These are phyloP conservation scores for Adineta ricciae DNA, from an alignment of 2,888 invertebrate genomes.

Conservation along the genomic window DNA sequence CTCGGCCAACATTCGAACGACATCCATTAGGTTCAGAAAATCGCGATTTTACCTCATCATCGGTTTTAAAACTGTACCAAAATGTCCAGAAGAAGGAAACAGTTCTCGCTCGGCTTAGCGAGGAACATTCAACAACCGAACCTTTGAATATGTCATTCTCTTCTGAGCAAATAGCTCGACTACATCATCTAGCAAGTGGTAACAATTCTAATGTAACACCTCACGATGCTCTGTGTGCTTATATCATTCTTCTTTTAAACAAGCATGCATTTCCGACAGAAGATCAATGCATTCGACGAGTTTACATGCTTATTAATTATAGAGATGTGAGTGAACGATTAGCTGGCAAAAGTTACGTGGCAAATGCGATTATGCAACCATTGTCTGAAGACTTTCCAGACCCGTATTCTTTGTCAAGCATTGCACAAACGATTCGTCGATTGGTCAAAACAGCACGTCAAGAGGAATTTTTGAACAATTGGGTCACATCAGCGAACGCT, in stretches of 20 bases:
- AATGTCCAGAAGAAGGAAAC: neutral
- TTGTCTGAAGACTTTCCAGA: neutral
- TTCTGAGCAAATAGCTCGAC: neutral
- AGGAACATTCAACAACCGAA: neutral
- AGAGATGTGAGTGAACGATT: neutral
- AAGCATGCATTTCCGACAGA: neutral
- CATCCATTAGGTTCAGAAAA: neutral
- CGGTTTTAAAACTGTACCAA: neutral
- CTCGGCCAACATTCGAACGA: neutral
- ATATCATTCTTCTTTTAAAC: neutral
- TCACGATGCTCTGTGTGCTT: neutral
- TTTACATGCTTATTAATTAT: neutral
- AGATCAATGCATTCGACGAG: neutral
- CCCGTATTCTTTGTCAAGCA: neutral
- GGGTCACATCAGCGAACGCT: neutral
- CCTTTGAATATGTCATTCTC: neutral
- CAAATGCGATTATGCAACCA: neutral
- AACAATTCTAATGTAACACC: neutral
- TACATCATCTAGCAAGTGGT: neutral
- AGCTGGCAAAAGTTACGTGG: neutral
- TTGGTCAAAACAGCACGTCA: neutral
- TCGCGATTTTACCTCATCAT: neutral
- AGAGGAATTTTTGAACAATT: neutral
- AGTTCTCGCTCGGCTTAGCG: neutral
- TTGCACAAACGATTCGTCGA: neutral